Evolutionary conservation across 2,888 invertebrate genomes (phyloP).

Genomic region (Galeopsomyia nigrocyanea): DNA sequence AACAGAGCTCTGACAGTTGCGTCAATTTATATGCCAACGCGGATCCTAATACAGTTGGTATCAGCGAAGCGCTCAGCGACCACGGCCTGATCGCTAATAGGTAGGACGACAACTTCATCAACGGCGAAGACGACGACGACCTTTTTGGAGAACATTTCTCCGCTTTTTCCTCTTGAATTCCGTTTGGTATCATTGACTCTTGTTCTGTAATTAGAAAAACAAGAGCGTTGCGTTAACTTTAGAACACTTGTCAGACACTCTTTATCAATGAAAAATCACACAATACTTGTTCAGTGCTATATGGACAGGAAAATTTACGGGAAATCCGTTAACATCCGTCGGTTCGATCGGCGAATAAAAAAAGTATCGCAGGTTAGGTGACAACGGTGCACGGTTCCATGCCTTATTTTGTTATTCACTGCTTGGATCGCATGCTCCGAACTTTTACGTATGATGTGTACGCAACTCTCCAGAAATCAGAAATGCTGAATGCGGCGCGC

Average conservation of each 20-base stretch:
- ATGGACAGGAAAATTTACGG: too few species aligned
- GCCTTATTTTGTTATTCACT: conserved; percentile 8
- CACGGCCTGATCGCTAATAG: conserved; percentile 92
- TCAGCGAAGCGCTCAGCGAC: conserved; percentile 92
- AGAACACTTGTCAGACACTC: too few species aligned
- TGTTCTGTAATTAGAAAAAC: conserved; percentile 36
- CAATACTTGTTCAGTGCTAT: too few species aligned
- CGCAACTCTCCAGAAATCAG: neutral
- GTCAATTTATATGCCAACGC: conserved; percentile 88
- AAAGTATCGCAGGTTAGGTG: conserved; percentile 18
- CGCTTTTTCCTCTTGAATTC: conserved; percentile 44
- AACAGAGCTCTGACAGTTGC: conserved; percentile 82
- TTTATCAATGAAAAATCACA: too few species aligned
- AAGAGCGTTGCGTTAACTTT: neutral
- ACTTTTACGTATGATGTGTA: conserved; percentile 4
- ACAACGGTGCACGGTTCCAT: conserved; percentile 16
- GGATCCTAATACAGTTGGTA: conserved; percentile 91
- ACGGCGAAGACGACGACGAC: conserved; percentile 63
- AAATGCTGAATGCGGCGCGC: neutral
- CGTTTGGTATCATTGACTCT: conserved; percentile 52
- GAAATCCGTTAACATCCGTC: too few species aligned
- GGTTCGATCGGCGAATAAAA: conserved; percentile 32
- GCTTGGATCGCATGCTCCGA: neutral
- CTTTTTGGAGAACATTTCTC: conserved; percentile 46
- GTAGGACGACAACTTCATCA: conserved; percentile 92